A percentile compares a stretch with the other conserved stretches of the same genome.
phyloP scores from a whole-genome alignment of 2,113 vertebrate species.

The Gasterosteus nipponicus region DNA sequence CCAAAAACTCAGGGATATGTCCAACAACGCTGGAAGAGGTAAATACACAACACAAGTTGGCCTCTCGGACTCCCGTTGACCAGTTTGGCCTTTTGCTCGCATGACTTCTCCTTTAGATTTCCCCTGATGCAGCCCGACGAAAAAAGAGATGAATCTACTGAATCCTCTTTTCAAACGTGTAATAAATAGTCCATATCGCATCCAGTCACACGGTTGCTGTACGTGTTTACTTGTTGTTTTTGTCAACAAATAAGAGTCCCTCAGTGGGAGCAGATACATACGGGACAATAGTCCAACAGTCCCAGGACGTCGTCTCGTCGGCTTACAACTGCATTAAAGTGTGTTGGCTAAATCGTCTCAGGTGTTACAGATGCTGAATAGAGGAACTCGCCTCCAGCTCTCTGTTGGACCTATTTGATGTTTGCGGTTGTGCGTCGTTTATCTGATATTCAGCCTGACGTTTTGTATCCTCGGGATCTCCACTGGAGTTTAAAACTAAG shows the following conservation, averaged over 20 bases:
- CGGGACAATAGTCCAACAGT: not conserved
- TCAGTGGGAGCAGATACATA: not conserved
- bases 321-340: not conserved
- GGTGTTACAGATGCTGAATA: not conserved
- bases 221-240: not conserved
- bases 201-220: not conserved
- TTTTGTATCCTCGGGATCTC: not conserved
- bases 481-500: not conserved
- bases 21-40: constrained; percentile 82
- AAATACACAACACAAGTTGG: constrained; percentile 65
- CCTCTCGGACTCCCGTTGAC: not conserved
- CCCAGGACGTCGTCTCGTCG: not conserved
- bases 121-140: not conserved
- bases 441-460: not conserved
- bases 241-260: not conserved
- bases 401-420: not conserved
- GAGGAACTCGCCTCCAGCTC: not conserved
- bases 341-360: not conserved
- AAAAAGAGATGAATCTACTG: not conserved
- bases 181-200: not conserved
- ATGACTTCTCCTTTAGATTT: not conserved
- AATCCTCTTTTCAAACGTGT: not conserved
- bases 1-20: constrained; percentile 81
- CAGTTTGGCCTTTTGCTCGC: not conserved
- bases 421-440: not conserved